Percentiles rank a stretch among this genome's conserved stretches.
These are phyloP conservation scores for Gavialis gangeticus DNA, from an alignment of 2,113 vertebrate species.

Conservation along the genomic window DNA sequence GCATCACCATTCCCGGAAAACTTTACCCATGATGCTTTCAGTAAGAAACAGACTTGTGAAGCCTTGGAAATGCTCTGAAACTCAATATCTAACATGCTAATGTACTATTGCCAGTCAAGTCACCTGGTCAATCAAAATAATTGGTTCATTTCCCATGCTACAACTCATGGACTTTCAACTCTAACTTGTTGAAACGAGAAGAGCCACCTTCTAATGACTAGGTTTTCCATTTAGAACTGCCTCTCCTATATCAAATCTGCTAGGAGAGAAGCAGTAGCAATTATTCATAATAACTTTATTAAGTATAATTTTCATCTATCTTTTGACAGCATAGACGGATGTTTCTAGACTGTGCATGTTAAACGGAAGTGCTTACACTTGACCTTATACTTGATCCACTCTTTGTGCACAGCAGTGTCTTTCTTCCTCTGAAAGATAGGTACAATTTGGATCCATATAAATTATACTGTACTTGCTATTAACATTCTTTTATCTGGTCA, in stretches of 20 bases:
- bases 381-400: constrained; percentile 75
- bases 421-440: constrained; percentile 76
- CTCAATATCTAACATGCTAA: background rate
- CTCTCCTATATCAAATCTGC: constrained; percentile 47
- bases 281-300: constrained; percentile 83
- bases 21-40: background rate
- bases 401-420: constrained; percentile 68
- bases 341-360: constrained; percentile 69
- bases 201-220: constrained; percentile 58
- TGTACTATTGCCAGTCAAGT: background rate
- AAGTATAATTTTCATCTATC: constrained; percentile 76
- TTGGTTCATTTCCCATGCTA: background rate
- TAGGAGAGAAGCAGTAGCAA: constrained; percentile 67
- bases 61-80: background rate
- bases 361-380: constrained; percentile 71
- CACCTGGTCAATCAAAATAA: constrained; percentile 1
- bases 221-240: constrained; percentile 60
- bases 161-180: constrained; percentile 25
- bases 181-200: constrained; percentile 16
- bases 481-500: constrained; percentile 80
- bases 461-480: constrained; percentile 81
- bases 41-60: background rate
- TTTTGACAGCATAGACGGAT: constrained; percentile 72
- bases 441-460: constrained; percentile 77
- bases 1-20: background rate